Evolutionary conservation across 2,797 vertebrate genomes (phyloP), one percentile per base, ranked within the genome.

Genomic region (Anas acuta): DNA sequence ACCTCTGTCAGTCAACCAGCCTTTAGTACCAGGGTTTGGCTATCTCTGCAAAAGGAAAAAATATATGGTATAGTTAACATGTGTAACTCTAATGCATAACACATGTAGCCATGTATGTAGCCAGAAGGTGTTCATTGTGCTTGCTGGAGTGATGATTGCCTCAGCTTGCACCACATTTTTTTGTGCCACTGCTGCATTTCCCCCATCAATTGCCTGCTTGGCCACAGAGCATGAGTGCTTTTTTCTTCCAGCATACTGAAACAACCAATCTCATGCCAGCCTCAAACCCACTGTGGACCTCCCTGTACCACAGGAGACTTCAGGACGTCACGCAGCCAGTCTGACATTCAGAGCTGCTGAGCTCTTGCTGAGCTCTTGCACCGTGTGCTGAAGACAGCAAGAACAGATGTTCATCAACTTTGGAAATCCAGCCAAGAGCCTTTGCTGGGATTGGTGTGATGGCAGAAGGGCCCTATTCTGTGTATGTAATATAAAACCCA

Each of bases 81-180:
- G 92, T 96, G 97, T 96, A 94, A 62, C 80, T 90, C 84, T 97
- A 97, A 97, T 57, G 87, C 92, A 92, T 89, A 97, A 95, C 96
- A 96, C 88, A 96, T 96, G 96, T 93, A 93, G 79, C 96, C 95
- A 94, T 92, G 81, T 92, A 96, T 95, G 95, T 95, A 96, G 93
- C 96, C 96, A 96, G 94, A 97, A 97, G 95, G 93, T 96, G 95
- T 93, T 95, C 95, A 96, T 94, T 96, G 95, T 97, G 92, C 85
- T 95, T 92, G 78, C 90, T 89, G 64, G 93, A 96, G 96, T 95
- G 96, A 95, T 96, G 96, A 97, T 92, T 96, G 92, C 90, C 92
- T 97, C 96, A 96, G 97, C 87, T 94, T 95, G 93, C 96, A 97
- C 94, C 92, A 92, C 92, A 93, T 96, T 93, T 95, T 95, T 95